phyloP scores from a whole-genome alignment of 2,113 vertebrate species.

The Pituophis catenifer region DNA sequence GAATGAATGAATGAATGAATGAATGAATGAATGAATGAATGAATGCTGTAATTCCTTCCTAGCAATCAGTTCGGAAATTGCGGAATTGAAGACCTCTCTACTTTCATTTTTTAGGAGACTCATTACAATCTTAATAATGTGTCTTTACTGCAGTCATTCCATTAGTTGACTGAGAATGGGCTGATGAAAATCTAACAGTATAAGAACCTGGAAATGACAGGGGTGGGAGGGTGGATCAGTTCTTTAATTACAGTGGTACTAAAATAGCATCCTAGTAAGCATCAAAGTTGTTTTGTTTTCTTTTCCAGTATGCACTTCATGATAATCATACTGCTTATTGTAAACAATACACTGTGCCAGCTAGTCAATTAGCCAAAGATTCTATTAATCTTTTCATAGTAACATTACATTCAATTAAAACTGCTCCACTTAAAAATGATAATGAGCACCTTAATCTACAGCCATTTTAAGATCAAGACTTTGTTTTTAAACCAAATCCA shows the following conservation, averaged over 20 bases:
- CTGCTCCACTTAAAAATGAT: slow-evolving; percentile 16
- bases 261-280: slow-evolving; percentile 2
- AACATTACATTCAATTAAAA: slow-evolving; percentile 23
- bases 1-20: too few species aligned
- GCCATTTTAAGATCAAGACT: slow-evolving; percentile 12
- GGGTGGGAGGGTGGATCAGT: background rate
- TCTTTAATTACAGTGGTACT: slow-evolving; percentile 14
- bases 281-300: slow-evolving; percentile 18
- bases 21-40: too few species aligned
- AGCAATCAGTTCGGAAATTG: background rate
- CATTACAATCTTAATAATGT: background rate
- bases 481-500: background rate
- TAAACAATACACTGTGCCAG: slow-evolving; percentile 18
- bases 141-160: background rate
- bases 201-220: background rate
- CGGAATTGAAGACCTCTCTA: background rate
- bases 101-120: background rate
- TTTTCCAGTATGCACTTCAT: slow-evolving; percentile 1
- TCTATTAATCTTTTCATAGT: slow-evolving; percentile 16
- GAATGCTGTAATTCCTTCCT: background rate
- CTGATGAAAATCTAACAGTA: slow-evolving; percentile 3
- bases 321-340: slow-evolving; percentile 13
- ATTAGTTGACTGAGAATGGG: background rate
- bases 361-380: slow-evolving; percentile 20
- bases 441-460: slow-evolving; percentile 3